These are phyloP conservation scores for Drosophila paulistorum DNA, from an alignment of 1,140 invertebrate species.

Conservation along the genomic window DNA sequence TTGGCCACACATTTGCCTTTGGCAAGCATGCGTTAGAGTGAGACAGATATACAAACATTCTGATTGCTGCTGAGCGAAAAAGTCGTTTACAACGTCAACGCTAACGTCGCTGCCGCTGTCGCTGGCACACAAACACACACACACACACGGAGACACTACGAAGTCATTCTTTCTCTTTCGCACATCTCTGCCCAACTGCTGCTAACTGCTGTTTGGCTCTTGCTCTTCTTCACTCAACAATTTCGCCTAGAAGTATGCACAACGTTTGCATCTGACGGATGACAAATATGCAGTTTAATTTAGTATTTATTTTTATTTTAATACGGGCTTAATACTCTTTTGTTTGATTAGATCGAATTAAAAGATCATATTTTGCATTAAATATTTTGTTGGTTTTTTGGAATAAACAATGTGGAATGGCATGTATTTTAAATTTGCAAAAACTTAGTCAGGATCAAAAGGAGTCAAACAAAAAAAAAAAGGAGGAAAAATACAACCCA, in stretches of 20 bases:
- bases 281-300: constrained; percentile 54
- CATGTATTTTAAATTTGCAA: background rate
- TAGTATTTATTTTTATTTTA: constrained; percentile 18
- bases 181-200: constrained; percentile 9
- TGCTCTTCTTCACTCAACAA: constrained; percentile 44
- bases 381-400: no score
- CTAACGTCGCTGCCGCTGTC: constrained; percentile 13
- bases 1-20: background rate
- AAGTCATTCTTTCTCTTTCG: background rate
- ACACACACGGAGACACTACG: no score
- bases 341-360: no score
- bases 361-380: no score
- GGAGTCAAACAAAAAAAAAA: no score
- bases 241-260: constrained; percentile 38
- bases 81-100: constrained; percentile 17
- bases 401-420: no score
- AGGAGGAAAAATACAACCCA: background rate
- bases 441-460: background rate
- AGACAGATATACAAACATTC: constrained; percentile 31
- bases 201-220: constrained; percentile 10
- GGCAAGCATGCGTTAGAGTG: constrained; percentile 31
- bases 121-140: background rate
- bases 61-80: constrained; percentile 6
- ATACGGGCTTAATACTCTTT: no score
- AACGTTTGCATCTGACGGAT: constrained; percentile 21